phyloP scores from a whole-genome alignment of 2,113 vertebrate genomes.

The Dermatemys mawii region DNA sequence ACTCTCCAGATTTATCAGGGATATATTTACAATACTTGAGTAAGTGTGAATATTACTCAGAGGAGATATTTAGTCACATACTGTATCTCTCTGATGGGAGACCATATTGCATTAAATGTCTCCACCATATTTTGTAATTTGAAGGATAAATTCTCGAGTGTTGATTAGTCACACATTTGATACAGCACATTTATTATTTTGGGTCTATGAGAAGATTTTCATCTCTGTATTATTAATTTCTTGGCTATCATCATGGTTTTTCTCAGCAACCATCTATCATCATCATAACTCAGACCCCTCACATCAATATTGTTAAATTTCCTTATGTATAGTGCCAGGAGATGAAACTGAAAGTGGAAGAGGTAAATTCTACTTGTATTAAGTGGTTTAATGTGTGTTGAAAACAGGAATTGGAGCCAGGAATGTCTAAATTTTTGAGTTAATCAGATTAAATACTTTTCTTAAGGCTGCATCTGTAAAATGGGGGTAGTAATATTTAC shows the following conservation, averaged over 20 bases:
- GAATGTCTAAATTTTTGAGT: constrained; percentile 46
- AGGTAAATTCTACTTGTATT: constrained; percentile 70
- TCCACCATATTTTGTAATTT: constrained; percentile 70
- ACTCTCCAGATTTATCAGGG: constrained; percentile 68
- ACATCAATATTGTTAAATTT: constrained; percentile 50
- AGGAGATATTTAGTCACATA: constrained; percentile 75
- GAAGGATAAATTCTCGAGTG: constrained; percentile 72
- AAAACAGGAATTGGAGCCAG: constrained; percentile 38
- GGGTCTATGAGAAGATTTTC: constrained; percentile 63
- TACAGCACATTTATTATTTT: constrained; percentile 74
- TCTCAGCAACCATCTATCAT: constrained; percentile 65
- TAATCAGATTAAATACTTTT: not conserved
- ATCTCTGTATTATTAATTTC: constrained; percentile 71
- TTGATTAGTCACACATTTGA: constrained; percentile 73
- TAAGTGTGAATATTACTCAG: constrained; percentile 75
- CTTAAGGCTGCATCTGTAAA: not conserved
- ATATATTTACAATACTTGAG: constrained; percentile 73
- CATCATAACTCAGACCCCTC: constrained; percentile 58
- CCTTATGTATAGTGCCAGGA: constrained; percentile 56
- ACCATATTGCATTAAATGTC: constrained; percentile 77
- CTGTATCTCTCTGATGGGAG: constrained; percentile 68
- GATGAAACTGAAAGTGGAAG: constrained; percentile 60
- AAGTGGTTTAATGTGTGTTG: constrained; percentile 64
- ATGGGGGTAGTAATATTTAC: not conserved
- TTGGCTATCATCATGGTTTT: constrained; percentile 60